Evolutionary conservation across 2,888 invertebrate species (phyloP).

Genomic region (Netelia inedita): DNA sequence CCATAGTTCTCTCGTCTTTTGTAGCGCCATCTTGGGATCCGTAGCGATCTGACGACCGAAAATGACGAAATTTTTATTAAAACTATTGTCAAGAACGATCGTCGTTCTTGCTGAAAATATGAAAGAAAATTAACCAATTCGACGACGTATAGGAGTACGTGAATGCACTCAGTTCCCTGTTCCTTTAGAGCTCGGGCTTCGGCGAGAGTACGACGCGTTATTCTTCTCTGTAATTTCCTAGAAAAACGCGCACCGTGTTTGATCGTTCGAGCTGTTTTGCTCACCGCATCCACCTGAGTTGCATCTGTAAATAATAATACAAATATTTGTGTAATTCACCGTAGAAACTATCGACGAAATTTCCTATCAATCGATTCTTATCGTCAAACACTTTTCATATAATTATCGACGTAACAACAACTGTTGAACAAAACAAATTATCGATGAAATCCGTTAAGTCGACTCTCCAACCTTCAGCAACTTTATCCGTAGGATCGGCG

Average conservation of each 20-base stretch:
- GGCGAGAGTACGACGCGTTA: conserved; percentile 91
- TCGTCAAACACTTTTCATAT: too few species aligned
- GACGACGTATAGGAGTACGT: conserved; percentile 91
- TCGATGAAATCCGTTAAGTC: not conserved
- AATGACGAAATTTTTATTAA: not conserved
- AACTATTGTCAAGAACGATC: not conserved
- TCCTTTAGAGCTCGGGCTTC: conserved; percentile 93
- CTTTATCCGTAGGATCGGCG: conserved; percentile 88
- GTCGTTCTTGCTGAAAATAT: not conserved
- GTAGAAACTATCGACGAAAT: not conserved
- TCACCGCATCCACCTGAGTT: conserved; percentile 81
- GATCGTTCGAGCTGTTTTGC: conserved; percentile 91
- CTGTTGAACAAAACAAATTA: not conserved
- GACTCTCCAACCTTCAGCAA: conserved; percentile 87
- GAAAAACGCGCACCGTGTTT: conserved; percentile 92
- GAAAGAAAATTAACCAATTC: conserved; percentile 89
- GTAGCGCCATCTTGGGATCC: conserved; percentile 91
- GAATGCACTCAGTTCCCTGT: conserved; percentile 91
- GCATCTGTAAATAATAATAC: conserved; percentile 73
- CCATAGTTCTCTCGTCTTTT: conserved; percentile 92
- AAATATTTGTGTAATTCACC: conserved; percentile 6
- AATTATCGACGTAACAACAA: not conserved
- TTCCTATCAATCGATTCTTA: too few species aligned
- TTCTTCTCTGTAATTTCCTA: conserved; percentile 90
- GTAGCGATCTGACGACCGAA: conserved; percentile 88